Evolutionary conservation across 2,888 invertebrate species (phyloP), one percentile per base, ranked within the genome.

Genomic region (Meiosimyza platycephala): DNA sequence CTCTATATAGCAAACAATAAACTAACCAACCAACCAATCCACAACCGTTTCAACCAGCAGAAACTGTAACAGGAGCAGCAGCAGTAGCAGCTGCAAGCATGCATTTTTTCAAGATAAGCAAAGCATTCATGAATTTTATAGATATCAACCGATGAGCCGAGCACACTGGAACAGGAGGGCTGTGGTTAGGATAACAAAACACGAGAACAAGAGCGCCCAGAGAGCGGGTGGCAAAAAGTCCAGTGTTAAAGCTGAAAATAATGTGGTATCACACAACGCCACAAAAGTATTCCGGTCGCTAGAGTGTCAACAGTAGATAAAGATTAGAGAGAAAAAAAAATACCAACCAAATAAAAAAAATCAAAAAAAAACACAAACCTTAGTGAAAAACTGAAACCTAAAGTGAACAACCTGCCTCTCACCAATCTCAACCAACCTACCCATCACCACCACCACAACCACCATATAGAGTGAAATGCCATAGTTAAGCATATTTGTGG

Each of bases 71-170:
- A 75, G 28, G 70, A 76, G 72, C 62, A 76, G 68, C 69, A 73
- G 60, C 66, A 76, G 64, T 69, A 78, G 76, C 78, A 79, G 78
- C 82, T 84, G 85, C 83, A 84, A 84, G 82, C 81, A 84, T 84
- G 84, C 84, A 84, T 80, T 84, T 83, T 81, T 79, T 77, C 72
- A 78, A 84, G 84, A 84, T 84, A 84, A 84, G 83, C 81, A 78
- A 79, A 81, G 84, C 85, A 84, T 84, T 84, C 85, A 84, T 84
- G 84, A 84, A 84, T 83, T 84, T 84, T 77, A 79, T 78, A 84
- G 83, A 84, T 84, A 84, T 80, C 40, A 40, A 40, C 40, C 72
- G 71, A 54, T 62, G 69, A 60, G 67, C 67, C 47, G 48, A 67
- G 67, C 33, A 40, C 40, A 40, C 16, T 55, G n/a, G 47, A 57